Conservation (phyloP, 2,888 invertebrate species). For the Melinopterus prodromus region DNA sequence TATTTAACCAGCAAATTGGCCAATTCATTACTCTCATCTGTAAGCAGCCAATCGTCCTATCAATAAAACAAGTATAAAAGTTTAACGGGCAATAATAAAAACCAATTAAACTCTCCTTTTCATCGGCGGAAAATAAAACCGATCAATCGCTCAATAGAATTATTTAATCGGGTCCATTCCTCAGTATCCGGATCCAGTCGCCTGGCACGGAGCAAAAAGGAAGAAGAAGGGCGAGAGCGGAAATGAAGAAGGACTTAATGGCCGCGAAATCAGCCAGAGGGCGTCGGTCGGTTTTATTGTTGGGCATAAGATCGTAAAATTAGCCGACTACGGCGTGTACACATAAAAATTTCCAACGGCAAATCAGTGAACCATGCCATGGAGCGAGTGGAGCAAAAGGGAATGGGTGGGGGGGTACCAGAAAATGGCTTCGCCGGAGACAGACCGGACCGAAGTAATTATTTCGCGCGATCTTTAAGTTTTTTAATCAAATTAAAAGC, state of each 20-base stretch:
- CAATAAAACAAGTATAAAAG: not conserved
- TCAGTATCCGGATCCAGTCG: not conserved
- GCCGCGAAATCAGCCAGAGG: not conserved
- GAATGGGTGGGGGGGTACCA: not conserved
- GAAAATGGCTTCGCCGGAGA: not conserved
- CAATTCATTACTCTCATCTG: not conserved
- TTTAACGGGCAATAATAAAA: not conserved
- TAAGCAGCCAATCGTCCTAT: not conserved
- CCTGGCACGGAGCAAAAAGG: not conserved
- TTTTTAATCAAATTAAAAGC: slow-evolving; percentile 4
- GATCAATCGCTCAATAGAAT: not conserved
- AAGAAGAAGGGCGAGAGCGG: not conserved
- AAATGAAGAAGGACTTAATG: not conserved
- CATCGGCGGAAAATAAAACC: not conserved
- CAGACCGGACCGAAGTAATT: not conserved
- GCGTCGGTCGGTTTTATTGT: not conserved
- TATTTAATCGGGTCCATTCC: not conserved
- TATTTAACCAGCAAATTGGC: not conserved
- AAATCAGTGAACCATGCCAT: not conserved
- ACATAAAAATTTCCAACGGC: not conserved
- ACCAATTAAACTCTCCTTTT: not conserved
- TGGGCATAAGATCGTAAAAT: not conserved
- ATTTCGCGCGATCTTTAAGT: not conserved
- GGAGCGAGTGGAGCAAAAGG: not conserved
- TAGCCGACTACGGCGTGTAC: not conserved